phyloP scores from a whole-genome alignment of 2,113 vertebrate genomes.

The Oplegnathus fasciatus region DNA sequence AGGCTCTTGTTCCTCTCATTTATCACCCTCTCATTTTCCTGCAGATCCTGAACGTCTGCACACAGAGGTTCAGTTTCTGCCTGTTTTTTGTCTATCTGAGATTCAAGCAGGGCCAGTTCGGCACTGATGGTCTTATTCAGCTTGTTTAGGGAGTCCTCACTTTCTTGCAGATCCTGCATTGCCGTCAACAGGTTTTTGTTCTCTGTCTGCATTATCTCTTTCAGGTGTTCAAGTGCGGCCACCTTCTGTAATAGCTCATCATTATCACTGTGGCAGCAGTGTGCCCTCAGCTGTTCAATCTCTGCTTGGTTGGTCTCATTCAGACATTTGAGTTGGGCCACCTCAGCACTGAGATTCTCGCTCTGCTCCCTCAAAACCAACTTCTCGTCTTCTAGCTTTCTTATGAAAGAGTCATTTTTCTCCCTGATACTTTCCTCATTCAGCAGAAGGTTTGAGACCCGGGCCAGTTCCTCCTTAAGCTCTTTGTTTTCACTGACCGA shows the following conservation, averaged over 20 bases:
- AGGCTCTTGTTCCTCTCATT: neutral
- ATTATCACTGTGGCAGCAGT: too few relatives aligned
- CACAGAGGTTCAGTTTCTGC: neutral
- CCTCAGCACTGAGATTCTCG: neutral
- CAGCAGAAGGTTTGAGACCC: too few relatives aligned
- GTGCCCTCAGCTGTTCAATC: neutral
- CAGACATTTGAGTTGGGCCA: neutral
- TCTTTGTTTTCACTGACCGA: too few relatives aligned
- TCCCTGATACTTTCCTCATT: too few relatives aligned
- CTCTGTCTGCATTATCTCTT: neutral
- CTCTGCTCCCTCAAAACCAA: neutral
- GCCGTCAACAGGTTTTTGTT: neutral
- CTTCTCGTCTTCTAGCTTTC: too few relatives aligned
- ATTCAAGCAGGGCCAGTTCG: neutral
- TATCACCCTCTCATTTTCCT: neutral
- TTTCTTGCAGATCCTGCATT: neutral
- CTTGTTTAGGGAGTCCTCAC: neutral
- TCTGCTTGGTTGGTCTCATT: neutral
- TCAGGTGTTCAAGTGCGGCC: neutral
- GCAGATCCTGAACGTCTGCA: neutral
- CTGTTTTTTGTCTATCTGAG: neutral
- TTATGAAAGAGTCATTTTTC: too few relatives aligned
- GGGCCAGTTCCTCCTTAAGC: too few relatives aligned
- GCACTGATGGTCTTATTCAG: neutral
- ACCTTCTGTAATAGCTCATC: too few relatives aligned